Base-by-base conservation (phyloP, 2,888 invertebrate genomes). In the Amitus sp. region DNA sequence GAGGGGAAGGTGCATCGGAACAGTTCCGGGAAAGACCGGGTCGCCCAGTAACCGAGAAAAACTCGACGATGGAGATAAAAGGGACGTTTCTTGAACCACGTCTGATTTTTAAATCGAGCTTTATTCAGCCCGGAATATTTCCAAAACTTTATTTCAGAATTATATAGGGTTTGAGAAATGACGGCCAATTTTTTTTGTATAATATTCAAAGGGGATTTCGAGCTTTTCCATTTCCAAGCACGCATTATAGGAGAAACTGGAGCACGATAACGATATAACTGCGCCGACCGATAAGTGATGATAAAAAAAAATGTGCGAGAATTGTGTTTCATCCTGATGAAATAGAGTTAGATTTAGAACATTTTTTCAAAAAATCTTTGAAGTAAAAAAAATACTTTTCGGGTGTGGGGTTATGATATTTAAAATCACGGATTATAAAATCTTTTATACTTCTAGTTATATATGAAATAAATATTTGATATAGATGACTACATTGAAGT, bases 41-140 rank as follows among this genome's bases (percentile, higher is more conserved):
- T 76, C 72, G 76, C 76, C 75, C 72, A 75, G 76, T 76, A 75
- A 76, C 50, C 62, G 42, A 62, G 61, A 57, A 43, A 45, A 62
- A 56, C 62, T 58, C 45, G 64, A 70, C 68, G 57, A 69, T 65
- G 71, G 56, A 67, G 68, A 68, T 66, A 65, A 62, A 65, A 67
- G 43, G 48, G 64, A 53, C 60, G 51, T 46, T 59, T 52, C 56
- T 56, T 34, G n/a, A n/a, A n/a, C n/a, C n/a, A n/a, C n/a, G n/a
- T n/a, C n/a, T n/a, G n/a, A n/a, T n/a, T n/a, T n/a, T n/a, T n/a
- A n/a, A n/a, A n/a, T n/a, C n/a, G n/a, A n/a, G n/a, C n/a, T n/a
- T n/a, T n/a, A n/a, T n/a, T n/a, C n/a, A n/a, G n/a, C n/a, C n/a
- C n/a, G n/a, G n/a, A n/a, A n/a, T n/a, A n/a, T n/a, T n/a, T n/a